Evolutionary conservation across 2,113 vertebrate genomes (phyloP).

Genomic region (Gobius niger): DNA sequence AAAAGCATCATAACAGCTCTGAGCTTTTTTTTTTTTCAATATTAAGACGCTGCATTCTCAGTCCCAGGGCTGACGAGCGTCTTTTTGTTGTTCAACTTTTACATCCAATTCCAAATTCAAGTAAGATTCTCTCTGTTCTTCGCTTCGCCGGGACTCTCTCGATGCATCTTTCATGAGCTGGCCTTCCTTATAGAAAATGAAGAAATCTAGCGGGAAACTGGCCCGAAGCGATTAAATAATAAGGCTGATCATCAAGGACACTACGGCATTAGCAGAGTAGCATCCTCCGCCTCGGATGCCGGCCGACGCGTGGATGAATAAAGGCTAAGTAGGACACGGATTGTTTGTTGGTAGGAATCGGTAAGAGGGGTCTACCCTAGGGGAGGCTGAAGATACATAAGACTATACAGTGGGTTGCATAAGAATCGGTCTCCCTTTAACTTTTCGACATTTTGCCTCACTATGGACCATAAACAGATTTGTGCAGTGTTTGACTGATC

Average conservation of each 20-base stretch:
- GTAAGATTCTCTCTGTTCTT: conserved; percentile 4
- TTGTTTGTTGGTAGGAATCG: no score
- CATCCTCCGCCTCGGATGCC: conserved; percentile 55
- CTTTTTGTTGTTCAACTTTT: conserved; percentile 14
- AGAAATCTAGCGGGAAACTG: conserved; percentile 28
- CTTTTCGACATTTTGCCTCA: no score
- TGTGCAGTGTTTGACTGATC: no score
- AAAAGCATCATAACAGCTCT: conserved; percentile 52
- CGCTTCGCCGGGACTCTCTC: not conserved
- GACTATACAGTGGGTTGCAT: no score
- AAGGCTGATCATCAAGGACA: conserved; percentile 62
- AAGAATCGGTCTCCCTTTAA: no score
- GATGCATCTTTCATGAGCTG: not conserved
- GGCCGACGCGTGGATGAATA: conserved; percentile 55
- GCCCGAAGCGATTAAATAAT: conserved; percentile 59
- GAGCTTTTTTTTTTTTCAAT: conserved; percentile 45
- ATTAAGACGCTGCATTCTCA: conserved; percentile 32
- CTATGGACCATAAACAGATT: no score
- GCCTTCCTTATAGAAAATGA: conserved; percentile 17
- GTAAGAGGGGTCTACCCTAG: no score
- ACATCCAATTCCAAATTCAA: conserved; percentile 33
- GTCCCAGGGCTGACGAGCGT: conserved; percentile 18
- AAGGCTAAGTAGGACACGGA: conserved; percentile 65
- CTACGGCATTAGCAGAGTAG: conserved; percentile 47
- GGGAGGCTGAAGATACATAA: no score